These are phyloP conservation scores for Nesoenas mayeri DNA, from an alignment of 2,113 vertebrate genomes.

Conservation along the genomic window DNA sequence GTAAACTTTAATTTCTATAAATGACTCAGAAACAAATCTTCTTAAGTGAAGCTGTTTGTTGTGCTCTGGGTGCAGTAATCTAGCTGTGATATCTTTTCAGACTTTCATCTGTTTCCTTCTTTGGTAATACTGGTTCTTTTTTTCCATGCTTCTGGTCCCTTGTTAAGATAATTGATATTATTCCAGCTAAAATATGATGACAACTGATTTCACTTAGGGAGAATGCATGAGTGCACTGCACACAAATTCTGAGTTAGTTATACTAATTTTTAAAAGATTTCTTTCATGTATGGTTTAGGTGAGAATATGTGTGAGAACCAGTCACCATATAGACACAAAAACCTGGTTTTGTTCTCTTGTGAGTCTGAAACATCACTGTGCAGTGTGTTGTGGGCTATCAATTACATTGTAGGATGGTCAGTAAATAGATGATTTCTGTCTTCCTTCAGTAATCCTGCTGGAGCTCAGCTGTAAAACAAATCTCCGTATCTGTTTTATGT, in stretches of 20 bases:
- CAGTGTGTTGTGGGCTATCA: neutral
- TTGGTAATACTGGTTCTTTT: neutral
- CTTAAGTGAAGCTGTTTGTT: neutral
- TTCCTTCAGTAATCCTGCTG: neutral
- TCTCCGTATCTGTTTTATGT: accelerated
- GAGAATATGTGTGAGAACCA: neutral
- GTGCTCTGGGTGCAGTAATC: neutral
- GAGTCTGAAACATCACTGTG: neutral
- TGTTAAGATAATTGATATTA: neutral
- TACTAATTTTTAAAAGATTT: neutral
- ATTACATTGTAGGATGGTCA: neutral
- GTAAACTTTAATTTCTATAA: neutral
- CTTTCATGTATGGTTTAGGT: neutral
- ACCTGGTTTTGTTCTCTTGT: neutral
- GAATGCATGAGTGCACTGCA: neutral
- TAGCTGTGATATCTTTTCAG: neutral
- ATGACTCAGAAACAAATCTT: neutral
- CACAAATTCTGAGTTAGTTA: neutral
- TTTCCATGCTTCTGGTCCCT: neutral
- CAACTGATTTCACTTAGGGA: neutral
- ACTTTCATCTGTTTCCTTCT: neutral
- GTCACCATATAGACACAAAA: neutral
- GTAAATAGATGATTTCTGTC: neutral
- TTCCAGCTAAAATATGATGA: neutral
- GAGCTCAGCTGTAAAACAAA: neutral